Evolutionary conservation across 1,140 invertebrate species (phyloP), one percentile per base, ranked within the genome.

Genomic region (Polypedilum vanderplanki): DNA sequence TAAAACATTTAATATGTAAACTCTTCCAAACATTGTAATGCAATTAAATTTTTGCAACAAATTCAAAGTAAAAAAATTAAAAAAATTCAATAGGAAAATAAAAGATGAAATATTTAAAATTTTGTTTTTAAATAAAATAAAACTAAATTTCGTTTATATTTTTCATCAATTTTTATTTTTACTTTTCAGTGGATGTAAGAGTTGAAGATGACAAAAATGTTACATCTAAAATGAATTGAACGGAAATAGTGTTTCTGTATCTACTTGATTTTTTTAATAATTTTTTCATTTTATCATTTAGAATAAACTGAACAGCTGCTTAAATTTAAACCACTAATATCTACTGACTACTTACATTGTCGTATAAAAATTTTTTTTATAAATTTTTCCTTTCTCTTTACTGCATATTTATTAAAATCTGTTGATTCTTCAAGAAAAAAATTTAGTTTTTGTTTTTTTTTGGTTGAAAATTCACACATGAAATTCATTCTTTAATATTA

Each of bases 271-370:
- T 57, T 0, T 57, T 33, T 33, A 4, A 12, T 57, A 12, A 12
- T 9, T 57, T 15, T 9, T 57, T 57, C 8, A 12, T n/a, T 57
- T 57, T 57, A n/a, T 57, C 15, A 8, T 57, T 57, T 57, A 57
- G 46, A 57, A 57, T 57, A 57, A 57, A 57, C 46, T 57, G 46
- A 57, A 57, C 46, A 57, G 46, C 46, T 57, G 46, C 46, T 57
- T 57, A 57, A n/a, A 12, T 57, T 57, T 57, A 33, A 33, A 57
- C 46, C 46, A 57, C 46, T 57, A 57, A 57, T 12, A 57, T 57
- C 46, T 57, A 57, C 12, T 57, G 46, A 57, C 46, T 57, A 57
- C 46, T 57, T 57, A 57, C 46, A 57, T n/a, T 57, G 46, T 57
- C 46, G 46, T 57, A 57, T 57, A 57, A 57, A 57, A 57, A 57